Evolutionary conservation across 2,113 vertebrate genomes (phyloP), one percentile per base, ranked within the genome.

Genomic region (Antigone vipio): DNA sequence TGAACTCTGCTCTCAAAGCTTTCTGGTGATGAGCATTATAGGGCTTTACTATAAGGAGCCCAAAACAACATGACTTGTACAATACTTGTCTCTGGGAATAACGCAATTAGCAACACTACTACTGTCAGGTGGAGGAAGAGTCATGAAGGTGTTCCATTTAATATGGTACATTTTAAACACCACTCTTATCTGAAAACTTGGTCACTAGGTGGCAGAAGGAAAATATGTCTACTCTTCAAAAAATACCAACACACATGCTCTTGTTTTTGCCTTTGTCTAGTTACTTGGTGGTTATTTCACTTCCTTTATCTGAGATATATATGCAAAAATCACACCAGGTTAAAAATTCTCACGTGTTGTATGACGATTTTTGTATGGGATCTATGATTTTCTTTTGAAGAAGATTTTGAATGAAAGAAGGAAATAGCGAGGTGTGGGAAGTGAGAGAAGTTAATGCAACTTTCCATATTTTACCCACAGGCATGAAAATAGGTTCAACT

Each of bases 131-230:
- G 22, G 62, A 88, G 45, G 47, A 87, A 60, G 27, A 74, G 58
- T 85, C 40, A 34, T 30, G 67, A 80, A 85, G 93, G 73, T 81
- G 75, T 88, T 93, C 73, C 47, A 40, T 81, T 78, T 95, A 81
- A 77, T 75, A 30, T 18, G 38, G 50, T 52, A 42, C 35, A 45
- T 93, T 83, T 94, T 60, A 90, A 83, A 92, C 2, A 1, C 42
- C 47, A 16, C 40, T 86, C 47, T 91, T 85, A 68, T 50, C 73
- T 63, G 66, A 93, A 84, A 84, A 72, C 56, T 58, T 85, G 86
- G 91, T 97, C 95, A 93, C 96, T 98, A 98, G 97, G 84, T 97
- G 97, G 96, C 96, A 97, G 96, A 90, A 97, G 71, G 89, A 94
- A 97, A 97, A 90, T 98, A 93, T 32, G 30, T 56, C 93, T 88